Evolutionary conservation across 2,888 invertebrate species (phyloP), one percentile per base, ranked within the genome.

Genomic region (Rhorus exstirpatorius): DNA sequence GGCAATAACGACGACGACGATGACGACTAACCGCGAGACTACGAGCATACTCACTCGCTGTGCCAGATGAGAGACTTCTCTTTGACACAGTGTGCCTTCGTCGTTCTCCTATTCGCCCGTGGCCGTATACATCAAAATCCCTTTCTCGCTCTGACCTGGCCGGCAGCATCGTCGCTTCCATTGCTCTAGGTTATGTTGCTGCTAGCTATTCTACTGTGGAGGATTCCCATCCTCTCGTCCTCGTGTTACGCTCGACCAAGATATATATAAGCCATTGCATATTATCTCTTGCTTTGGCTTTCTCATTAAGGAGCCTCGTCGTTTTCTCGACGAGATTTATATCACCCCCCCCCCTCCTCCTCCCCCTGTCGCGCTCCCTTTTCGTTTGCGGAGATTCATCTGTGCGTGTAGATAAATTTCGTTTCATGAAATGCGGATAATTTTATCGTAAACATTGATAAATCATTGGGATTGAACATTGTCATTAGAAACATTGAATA

Each of bases 301-400:
- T 75, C 84, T 84, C 84, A 87, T 87, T 87, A 86, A 81, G 81
- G 84, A 83, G 79, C 78, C 82, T 84, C 83, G 76, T 81, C 81
- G 75, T 83, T 85, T 85, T 85, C 84, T 76, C 55, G 67, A 19
- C 70, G 65, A 65, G 31, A 49, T 79, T 74, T 41, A 44, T 26
- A 41, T 10, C 21, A 26, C 41, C 19, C n/a, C 17, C 7, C 19
- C 24, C 14, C 3, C 26, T 31, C 10, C 51, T 31, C 19, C 17
- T 12, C 35, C 17, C n/a, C 19, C 49, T 41, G n/a, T 63, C 24
- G 6, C 26, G 0, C 26, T 51, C 21, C 21, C 1, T 24, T 31
- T 31, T 31, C 3, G 31, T 31, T 31, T 31, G 3, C 6, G 31
- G 2, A 31, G 6, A 31, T 31, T n/a, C n/a, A n/a, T n/a, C n/a